Evolutionary conservation across 2,113 vertebrate species (phyloP).

Genomic region (Anoplopoma fimbria): DNA sequence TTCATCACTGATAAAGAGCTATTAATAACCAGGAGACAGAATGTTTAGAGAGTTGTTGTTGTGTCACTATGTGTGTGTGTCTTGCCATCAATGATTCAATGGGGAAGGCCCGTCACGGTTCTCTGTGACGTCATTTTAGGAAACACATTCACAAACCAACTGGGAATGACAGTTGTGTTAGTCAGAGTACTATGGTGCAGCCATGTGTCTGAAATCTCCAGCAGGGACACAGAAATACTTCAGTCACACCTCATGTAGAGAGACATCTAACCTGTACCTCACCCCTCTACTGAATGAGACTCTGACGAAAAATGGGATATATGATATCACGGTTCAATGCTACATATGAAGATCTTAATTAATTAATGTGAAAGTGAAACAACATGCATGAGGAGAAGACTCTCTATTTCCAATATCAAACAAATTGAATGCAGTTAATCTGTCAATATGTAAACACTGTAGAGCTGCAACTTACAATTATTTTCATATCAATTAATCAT

Average conservation of each 20-base stretch:
- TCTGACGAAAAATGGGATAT: slow-evolving; percentile 1
- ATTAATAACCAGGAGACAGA: slow-evolving; percentile 56
- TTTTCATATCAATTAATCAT: neutral
- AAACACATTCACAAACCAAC: slow-evolving; percentile 65
- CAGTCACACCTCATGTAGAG: slow-evolving; percentile 43
- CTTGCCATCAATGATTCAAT: slow-evolving; percentile 33
- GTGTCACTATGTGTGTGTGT: slow-evolving; percentile 22
- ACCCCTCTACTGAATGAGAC: neutral
- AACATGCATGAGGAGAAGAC: neutral
- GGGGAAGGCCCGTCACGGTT: slow-evolving; percentile 59
- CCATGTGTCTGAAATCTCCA: slow-evolving; percentile 53
- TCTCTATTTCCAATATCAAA: neutral
- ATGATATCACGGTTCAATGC: neutral
- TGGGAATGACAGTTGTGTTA: slow-evolving; percentile 60
- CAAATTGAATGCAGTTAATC: neutral
- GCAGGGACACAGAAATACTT: slow-evolving; percentile 56
- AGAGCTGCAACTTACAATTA: neutral
- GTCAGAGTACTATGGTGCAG: slow-evolving; percentile 32
- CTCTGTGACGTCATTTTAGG: slow-evolving; percentile 56
- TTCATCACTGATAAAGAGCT: slow-evolving; percentile 10
- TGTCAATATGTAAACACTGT: neutral
- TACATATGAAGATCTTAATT: neutral
- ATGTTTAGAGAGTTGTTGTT: slow-evolving; percentile 12
- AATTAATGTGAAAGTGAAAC: neutral
- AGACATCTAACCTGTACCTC: slow-evolving; percentile 33